Base-by-base conservation (phyloP, 1,140 invertebrate species). In the Teleopsis dalmanni region DNA sequence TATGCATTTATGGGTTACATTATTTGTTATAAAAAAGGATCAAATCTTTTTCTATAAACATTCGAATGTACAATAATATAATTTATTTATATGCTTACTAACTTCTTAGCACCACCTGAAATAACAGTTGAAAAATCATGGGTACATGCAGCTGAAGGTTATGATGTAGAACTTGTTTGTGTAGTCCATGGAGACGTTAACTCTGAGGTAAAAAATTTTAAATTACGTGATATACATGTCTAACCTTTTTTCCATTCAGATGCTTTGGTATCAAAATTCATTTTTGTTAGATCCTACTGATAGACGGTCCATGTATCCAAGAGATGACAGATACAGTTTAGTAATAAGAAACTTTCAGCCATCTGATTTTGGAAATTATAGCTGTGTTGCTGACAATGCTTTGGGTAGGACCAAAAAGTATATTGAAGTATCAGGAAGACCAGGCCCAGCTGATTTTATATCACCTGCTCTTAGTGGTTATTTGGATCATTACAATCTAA, bases 281-380 rank as follows among this genome's bases (percentile, higher is more conserved):
- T 76, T 79, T 53, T 53, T 76, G 23, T 51, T 80, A 50, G 77
- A 79, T 47, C 73, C 73, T 14, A 77, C 73, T n/a, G 78, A 78
- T 47, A 64, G 75, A 4, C 66, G 77, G 6, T 68, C 73, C 4
- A 77, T 79, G 72, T 73, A 77, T 52, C 70, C 72, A n/a, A 58
- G 70, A 18, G 75, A 75, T 26, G 75, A 76, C 56, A 72, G 72
- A 52, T 75, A 78, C 50, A 76, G 74, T 3, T 62, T 80, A 3
- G 76, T 73, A 41, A 74, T 80, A 11, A 66, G 73, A 18, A 74
- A 77, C 52, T 75, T 79, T 8, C 75, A 77, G 45, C 63, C 65
- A n/a, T 67, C 72, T 4, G 78, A 81, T 60, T 81, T 80, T 62
- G 78, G 78, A 14, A 79, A 79, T 52, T 78, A 77, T 51, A 74